Evolutionary conservation across 2,888 invertebrate species (phyloP).

Genomic region (Hoplodrina blanda): DNA sequence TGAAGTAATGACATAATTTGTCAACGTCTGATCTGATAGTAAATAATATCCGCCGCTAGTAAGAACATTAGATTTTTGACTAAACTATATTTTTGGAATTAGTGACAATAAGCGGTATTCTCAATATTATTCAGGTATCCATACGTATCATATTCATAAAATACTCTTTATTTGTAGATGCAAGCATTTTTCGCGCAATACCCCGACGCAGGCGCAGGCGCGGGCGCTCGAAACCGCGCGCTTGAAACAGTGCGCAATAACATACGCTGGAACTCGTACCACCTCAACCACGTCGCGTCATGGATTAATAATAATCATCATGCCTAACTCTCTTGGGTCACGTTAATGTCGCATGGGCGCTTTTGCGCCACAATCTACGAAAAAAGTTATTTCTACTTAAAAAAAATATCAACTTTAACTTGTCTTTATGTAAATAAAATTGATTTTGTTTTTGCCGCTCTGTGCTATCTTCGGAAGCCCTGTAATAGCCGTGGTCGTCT

Average conservation of each 20-base stretch:
- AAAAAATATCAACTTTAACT: too few relatives aligned
- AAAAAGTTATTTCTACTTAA: too few relatives aligned
- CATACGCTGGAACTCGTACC: slow-evolving; percentile 94
- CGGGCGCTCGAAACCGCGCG: slow-evolving; percentile 93
- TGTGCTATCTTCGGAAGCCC: neutral
- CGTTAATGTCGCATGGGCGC: too few relatives aligned
- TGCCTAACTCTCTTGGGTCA: slow-evolving; percentile 8
- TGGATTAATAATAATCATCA: slow-evolving; percentile 89
- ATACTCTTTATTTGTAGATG: slow-evolving; percentile 90
- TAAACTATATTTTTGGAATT: too few relatives aligned
- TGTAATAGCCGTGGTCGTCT: too few relatives aligned
- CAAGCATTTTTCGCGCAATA: slow-evolving; percentile 94
- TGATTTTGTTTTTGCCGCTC: neutral
- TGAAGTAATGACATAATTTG: too few relatives aligned
- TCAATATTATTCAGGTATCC: too few relatives aligned
- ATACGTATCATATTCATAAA: neutral
- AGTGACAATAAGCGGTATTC: too few relatives aligned
- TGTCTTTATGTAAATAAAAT: neutral
- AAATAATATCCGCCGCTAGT: too few relatives aligned
- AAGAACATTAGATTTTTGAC: too few relatives aligned
- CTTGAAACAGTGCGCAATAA: slow-evolving; percentile 95
- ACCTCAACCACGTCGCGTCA: slow-evolving; percentile 89
- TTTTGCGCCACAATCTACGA: too few relatives aligned
- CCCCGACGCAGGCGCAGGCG: slow-evolving; percentile 97
- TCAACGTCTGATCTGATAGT: too few relatives aligned